Conservation (phyloP, 2,888 invertebrate species). For the Abscondita cerata region DNA sequence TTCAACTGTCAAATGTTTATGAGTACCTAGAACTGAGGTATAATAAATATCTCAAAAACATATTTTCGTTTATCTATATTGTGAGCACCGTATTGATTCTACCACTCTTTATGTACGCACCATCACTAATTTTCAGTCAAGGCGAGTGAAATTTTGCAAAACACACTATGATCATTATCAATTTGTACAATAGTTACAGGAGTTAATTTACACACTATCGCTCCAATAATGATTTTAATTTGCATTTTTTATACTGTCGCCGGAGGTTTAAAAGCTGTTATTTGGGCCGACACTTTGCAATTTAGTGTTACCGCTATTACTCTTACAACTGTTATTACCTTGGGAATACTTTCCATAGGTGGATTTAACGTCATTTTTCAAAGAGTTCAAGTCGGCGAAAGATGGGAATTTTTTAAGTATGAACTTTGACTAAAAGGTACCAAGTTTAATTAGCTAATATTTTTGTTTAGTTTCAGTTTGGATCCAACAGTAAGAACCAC, state of each 20-base stretch:
- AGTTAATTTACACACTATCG: slow-evolving; percentile 67
- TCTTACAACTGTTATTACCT: slow-evolving; percentile 60
- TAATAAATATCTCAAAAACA: slow-evolving; percentile 64
- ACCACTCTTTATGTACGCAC: slow-evolving; percentile 74
- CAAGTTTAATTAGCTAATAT: neutral
- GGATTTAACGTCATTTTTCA: slow-evolving; percentile 64
- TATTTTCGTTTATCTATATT: slow-evolving; percentile 67
- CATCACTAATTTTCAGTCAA: slow-evolving; percentile 72
- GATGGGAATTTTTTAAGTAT: slow-evolving; percentile 66
- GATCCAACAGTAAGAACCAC: slow-evolving; percentile 66
- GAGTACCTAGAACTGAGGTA: slow-evolving; percentile 72
- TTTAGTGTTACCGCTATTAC: slow-evolving; percentile 55
- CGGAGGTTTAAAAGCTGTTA: slow-evolving; percentile 71
- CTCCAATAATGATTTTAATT: slow-evolving; percentile 69
- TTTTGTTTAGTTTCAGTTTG: slow-evolving; percentile 37
- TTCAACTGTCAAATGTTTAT: slow-evolving; percentile 73
- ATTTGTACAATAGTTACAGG: too few relatives aligned
- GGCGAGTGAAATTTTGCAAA: too few relatives aligned
- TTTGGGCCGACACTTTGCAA: slow-evolving; percentile 67
- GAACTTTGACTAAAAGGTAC: too few relatives aligned
- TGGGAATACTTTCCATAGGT: slow-evolving; percentile 37
- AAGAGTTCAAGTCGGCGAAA: slow-evolving; percentile 61
- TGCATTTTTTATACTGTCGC: slow-evolving; percentile 80
- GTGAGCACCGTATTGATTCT: slow-evolving; percentile 65
- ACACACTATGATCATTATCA: slow-evolving; percentile 34